Conservation (phyloP, 2,113 vertebrate genomes). For the Cryptotis parvus region DNA sequence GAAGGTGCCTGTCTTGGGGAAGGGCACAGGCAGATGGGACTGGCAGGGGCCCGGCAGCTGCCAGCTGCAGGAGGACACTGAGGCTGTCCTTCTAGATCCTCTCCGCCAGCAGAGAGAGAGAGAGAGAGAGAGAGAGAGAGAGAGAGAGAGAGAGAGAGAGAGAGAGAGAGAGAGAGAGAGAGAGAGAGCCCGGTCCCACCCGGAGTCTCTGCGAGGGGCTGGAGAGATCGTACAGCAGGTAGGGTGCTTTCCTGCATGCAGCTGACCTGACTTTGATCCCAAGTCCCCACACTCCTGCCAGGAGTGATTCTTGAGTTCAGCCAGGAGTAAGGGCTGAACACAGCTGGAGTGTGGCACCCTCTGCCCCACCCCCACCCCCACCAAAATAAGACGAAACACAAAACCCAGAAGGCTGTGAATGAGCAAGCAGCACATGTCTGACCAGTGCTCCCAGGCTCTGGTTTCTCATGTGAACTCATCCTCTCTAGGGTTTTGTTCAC, state of each 20-base stretch:
- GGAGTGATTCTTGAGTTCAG: too few species aligned
- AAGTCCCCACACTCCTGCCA: too few species aligned
- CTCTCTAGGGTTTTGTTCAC: neutral
- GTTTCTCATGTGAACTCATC: neutral
- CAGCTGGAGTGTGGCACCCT: too few species aligned
- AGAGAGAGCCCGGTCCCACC: neutral
- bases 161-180: neutral
- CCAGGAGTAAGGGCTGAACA: too few species aligned
- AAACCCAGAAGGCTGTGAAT: too few species aligned
- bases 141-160: neutral
- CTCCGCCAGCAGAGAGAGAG: neutral
- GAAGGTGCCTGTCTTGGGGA: neutral
- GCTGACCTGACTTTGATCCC: too few species aligned
- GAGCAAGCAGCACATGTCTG: too few species aligned
- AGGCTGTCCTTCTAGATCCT: neutral
- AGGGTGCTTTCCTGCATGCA: too few species aligned
- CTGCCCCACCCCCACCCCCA: too few species aligned
- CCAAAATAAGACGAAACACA: too few species aligned
- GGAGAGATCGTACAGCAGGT: too few species aligned
- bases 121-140: too few species aligned
- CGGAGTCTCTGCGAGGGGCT: neutral
- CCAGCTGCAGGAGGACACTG: neutral
- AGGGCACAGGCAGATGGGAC: neutral
- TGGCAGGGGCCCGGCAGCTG: neutral
- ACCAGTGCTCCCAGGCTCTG: fast-evolving